Evolutionary conservation across 2,113 vertebrate genomes (phyloP).

Genomic region (Vireo altiloquus): DNA sequence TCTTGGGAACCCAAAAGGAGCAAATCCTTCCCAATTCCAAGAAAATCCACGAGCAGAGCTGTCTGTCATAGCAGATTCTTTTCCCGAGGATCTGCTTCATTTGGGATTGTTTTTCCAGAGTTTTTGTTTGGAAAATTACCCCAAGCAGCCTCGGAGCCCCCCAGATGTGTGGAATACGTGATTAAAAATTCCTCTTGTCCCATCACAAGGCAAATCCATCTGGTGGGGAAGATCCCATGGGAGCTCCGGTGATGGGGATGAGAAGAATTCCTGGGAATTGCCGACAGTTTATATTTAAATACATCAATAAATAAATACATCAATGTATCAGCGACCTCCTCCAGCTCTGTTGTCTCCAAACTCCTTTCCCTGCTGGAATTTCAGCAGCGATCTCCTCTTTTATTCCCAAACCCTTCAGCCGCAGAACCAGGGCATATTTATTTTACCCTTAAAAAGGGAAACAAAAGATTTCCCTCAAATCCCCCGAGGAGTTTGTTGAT

Average conservation of each 20-base stretch:
- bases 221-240: neutral
- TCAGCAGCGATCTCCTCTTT: neutral
- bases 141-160: neutral
- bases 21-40: neutral
- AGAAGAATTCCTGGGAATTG: neutral
- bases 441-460: neutral
- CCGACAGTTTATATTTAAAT: too few relatives aligned
- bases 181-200: neutral
- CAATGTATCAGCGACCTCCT: neutral
- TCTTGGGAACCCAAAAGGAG: neutral
- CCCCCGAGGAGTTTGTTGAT: neutral
- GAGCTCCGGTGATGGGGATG: fast-evolving
- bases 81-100: neutral
- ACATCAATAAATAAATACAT: neutral
- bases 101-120: neutral
- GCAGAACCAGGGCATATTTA: neutral
- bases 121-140: neutral
- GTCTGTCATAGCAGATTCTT: fast-evolving
- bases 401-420: neutral
- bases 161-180: neutral
- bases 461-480: neutral
- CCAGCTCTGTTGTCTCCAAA: neutral
- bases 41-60: fast-evolving
- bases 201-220: neutral
- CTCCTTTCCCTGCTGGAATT: neutral